These are phyloP conservation scores for Mallotus villosus DNA, from an alignment of 2,797 vertebrate genomes.

Conservation along the genomic window DNA sequence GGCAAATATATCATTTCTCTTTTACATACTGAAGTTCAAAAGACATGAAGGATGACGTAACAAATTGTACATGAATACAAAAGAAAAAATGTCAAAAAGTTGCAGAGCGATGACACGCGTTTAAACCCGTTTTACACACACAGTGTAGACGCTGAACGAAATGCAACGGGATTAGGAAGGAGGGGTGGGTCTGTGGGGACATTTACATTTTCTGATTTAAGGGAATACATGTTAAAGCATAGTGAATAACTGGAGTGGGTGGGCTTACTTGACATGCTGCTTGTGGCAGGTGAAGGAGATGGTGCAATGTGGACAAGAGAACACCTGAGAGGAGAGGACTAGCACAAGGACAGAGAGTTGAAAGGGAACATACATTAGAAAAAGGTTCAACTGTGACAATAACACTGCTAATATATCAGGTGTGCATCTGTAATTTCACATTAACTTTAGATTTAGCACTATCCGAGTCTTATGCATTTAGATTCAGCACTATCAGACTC, in stretches of 20 bases:
- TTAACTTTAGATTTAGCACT: no score
- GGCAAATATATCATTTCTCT: neutral
- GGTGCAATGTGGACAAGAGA: constrained; percentile 6
- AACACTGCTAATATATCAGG: neutral
- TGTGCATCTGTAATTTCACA: no score
- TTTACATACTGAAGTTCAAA: neutral
- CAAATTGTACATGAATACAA: neutral
- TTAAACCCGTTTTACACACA: no score
- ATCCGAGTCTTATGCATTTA: no score
- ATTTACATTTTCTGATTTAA: neutral
- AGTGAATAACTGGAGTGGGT: neutral
- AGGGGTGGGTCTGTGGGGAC: neutral
- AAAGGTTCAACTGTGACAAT: neutral
- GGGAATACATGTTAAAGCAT: constrained; percentile 3
- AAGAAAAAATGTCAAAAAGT: neutral
- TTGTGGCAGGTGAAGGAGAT: constrained; percentile 20
- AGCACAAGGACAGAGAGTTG: neutral
- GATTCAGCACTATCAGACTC: no score
- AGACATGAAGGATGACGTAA: neutral
- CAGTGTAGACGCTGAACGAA: no score
- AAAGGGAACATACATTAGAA: neutral
- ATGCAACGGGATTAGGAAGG: no score
- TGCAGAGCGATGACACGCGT: no score
- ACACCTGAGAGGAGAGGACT: neutral
- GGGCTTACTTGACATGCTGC: constrained; percentile 24